These are phyloP conservation scores for Dioctria linearis DNA, from an alignment of 2,888 invertebrate genomes.

Conservation along the genomic window DNA sequence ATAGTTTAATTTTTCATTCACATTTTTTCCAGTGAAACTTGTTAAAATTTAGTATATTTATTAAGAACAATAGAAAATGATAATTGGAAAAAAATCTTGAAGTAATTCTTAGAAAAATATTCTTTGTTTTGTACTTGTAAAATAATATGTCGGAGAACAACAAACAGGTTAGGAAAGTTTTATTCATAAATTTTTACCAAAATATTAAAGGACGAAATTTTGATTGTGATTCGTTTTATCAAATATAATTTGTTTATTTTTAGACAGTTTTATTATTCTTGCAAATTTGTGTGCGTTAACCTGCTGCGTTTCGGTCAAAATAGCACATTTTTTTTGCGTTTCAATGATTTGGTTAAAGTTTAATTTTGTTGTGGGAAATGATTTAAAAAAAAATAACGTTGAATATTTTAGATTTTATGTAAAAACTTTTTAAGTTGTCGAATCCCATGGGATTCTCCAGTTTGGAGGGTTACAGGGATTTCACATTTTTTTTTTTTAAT, in stretches of 20 bases:
- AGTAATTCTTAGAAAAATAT: background rate
- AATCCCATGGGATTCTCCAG: too few species aligned
- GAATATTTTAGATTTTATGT: too few species aligned
- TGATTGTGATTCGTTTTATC: slow-evolving; percentile 51
- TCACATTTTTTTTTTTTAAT: too few species aligned
- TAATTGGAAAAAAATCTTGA: slow-evolving; percentile 1
- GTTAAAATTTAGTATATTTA: slow-evolving; percentile 29
- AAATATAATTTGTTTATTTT: slow-evolving; percentile 45
- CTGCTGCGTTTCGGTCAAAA: background rate
- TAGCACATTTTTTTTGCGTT: too few species aligned
- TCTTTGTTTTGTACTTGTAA: background rate
- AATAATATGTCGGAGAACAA: slow-evolving; percentile 45
- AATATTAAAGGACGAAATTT: slow-evolving; percentile 17
- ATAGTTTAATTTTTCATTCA: slow-evolving; percentile 11
- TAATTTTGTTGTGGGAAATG: too few species aligned
- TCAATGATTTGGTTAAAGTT: too few species aligned
- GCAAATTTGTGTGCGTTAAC: too few species aligned
- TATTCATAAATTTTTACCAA: slow-evolving; percentile 28
- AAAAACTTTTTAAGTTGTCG: too few species aligned
- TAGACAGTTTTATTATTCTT: background rate
- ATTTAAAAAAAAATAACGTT: too few species aligned
- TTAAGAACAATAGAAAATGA: slow-evolving; percentile 5
- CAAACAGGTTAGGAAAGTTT: slow-evolving; percentile 57
- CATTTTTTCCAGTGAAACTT: slow-evolving; percentile 15
- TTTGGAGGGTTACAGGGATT: too few species aligned